These are phyloP conservation scores for Drosophila quadrilineata DNA, from an alignment of 1,140 invertebrate species.

Conservation along the genomic window DNA sequence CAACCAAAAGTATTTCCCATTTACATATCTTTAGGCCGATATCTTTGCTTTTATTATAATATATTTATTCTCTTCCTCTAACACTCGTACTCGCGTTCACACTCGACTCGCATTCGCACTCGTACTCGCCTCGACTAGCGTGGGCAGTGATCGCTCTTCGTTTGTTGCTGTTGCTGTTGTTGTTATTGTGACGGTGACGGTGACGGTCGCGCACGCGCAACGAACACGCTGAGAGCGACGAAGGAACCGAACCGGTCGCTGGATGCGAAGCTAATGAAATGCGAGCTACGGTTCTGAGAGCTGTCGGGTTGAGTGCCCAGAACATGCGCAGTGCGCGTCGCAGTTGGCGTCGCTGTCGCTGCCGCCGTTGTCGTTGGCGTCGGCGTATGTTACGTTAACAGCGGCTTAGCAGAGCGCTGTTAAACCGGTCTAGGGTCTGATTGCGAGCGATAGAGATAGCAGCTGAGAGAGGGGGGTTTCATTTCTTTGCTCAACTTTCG, in stretches of 20 bases:
- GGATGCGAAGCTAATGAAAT: slow-evolving; percentile 73
- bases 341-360: neutral
- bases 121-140: slow-evolving; percentile 20
- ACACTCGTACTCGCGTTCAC: too few species aligned
- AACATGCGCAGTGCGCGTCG: slow-evolving; percentile 31
- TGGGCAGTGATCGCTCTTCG: slow-evolving; percentile 8
- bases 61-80: slow-evolving; percentile 4
- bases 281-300: slow-evolving; percentile 57
- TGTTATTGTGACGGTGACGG: slow-evolving; percentile 37
- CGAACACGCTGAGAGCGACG: slow-evolving; percentile 30
- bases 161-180: slow-evolving; percentile 19
- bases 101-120: too few species aligned
- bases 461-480: neutral
- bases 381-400: slow-evolving; percentile 28
- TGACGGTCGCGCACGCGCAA: slow-evolving; percentile 63
- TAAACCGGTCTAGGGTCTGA: slow-evolving; percentile 52
- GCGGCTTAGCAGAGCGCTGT: slow-evolving; percentile 56
- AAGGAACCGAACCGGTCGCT: slow-evolving; percentile 59
- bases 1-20: neutral
- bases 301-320: slow-evolving; percentile 65
- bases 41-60: neutral
- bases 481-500: slow-evolving; percentile 43
- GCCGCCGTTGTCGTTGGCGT: neutral
- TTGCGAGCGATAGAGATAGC: neutral
- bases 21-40: too few species aligned